phyloP scores from a whole-genome alignment of 2,797 vertebrate genomes.

The Borostomias antarcticus region DNA sequence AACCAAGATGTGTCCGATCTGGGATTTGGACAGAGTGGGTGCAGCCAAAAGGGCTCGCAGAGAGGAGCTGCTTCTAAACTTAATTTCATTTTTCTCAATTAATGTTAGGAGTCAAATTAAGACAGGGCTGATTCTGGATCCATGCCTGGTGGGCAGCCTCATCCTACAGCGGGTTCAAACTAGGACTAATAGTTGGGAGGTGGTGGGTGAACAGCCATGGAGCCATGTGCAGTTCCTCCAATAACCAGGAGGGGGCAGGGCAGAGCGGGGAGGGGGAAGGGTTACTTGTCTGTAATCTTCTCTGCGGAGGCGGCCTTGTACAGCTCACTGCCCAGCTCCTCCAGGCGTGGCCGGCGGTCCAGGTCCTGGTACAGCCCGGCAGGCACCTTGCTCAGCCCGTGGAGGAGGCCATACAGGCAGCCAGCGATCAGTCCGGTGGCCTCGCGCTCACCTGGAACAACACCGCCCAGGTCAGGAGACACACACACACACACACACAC shows the following conservation, averaged over 20 bases:
- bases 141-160: no score
- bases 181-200: constrained; percentile 8
- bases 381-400: constrained; percentile 83
- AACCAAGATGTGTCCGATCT: no score
- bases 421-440: constrained; percentile 91
- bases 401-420: constrained; percentile 89
- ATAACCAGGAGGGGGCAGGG: constrained; percentile 51
- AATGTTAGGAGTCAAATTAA: no score
- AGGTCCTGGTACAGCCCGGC: constrained; percentile 82
- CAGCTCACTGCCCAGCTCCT: constrained; percentile 85
- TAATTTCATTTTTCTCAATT: no score
- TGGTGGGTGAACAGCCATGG: constrained; percentile 31
- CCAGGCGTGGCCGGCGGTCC: constrained; percentile 84
- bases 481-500: not conserved
- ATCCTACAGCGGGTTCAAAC: not conserved
- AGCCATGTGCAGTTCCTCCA: constrained; percentile 56
- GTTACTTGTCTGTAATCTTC: constrained; percentile 95
- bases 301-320: constrained; percentile 84
- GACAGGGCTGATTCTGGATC: no score
- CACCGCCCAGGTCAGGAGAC: not conserved
- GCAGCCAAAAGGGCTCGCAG: not conserved
- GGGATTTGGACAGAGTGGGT: not conserved
- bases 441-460: constrained; percentile 83
- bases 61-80: no score
- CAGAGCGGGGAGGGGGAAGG: not conserved